phyloP scores from a whole-genome alignment of 2,113 vertebrate species.

The Malaclemys terrapin region DNA sequence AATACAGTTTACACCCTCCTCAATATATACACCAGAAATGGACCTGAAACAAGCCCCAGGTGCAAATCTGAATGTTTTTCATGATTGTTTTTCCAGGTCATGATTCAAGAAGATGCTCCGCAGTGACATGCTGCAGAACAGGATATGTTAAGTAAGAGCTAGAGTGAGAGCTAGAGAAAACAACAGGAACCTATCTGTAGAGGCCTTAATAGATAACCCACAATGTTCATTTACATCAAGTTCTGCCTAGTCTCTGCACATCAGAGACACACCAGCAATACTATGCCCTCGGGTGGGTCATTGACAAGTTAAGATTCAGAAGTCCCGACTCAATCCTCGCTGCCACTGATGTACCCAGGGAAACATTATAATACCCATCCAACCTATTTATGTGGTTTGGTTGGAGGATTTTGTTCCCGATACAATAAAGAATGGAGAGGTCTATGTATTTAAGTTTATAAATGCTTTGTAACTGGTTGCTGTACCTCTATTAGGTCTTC shows the following conservation, averaged over 20 bases:
- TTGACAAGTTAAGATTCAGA: not conserved
- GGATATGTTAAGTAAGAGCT: not conserved
- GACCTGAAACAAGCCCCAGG: accelerated
- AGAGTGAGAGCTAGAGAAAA: not conserved
- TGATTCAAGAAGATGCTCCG: accelerated
- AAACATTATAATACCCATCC: accelerated
- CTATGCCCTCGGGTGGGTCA: accelerated
- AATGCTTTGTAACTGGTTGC: accelerated
- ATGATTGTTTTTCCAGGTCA: not conserved
- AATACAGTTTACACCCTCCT: not conserved
- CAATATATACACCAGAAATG: accelerated
- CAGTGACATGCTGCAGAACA: not conserved
- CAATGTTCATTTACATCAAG: not conserved
- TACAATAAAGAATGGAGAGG: not conserved
- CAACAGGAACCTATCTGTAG: not conserved
- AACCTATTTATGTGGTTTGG: accelerated
- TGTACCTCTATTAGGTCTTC: not conserved
- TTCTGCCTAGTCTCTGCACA: not conserved
- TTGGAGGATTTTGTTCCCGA: not conserved
- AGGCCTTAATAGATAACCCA: accelerated
- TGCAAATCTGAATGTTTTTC: not conserved
- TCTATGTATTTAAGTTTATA: not conserved
- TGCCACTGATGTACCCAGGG: not conserved
- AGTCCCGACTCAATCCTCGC: not conserved
- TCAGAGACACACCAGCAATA: accelerated